Conservation (phyloP, 2,113 vertebrate genomes). For the Gasterosteus aculeatus region DNA sequence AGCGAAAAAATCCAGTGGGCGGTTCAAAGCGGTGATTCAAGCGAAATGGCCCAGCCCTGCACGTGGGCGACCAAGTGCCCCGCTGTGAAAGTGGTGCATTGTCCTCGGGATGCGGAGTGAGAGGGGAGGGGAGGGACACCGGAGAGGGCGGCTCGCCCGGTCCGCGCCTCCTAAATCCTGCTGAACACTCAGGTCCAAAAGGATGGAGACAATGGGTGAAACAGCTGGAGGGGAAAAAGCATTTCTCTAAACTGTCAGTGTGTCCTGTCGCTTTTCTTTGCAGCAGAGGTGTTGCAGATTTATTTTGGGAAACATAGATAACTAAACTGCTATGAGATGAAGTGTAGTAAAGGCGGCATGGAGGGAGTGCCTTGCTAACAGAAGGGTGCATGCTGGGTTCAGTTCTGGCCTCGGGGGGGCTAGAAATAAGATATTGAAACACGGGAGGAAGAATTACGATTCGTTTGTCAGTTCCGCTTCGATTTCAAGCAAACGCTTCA, state of each 20-base stretch:
- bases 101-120: slow-evolving; percentile 44
- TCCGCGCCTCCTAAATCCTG: slow-evolving; percentile 43
- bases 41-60: slow-evolving; percentile 62
- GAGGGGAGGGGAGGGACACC: slow-evolving; percentile 13
- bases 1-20: slow-evolving; percentile 73
- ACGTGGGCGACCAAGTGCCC: slow-evolving; percentile 66
- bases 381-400: neutral
- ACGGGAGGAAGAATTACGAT: neutral
- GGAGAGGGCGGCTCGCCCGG: slow-evolving; percentile 44
- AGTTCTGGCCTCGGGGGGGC: neutral
- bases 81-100: slow-evolving; percentile 70
- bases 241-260: neutral
- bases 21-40: slow-evolving; percentile 78
- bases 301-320: slow-evolving; percentile 37
- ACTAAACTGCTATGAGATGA: neutral
- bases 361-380: neutral
- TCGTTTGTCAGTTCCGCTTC: neutral
- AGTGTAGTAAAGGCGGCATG: neutral
- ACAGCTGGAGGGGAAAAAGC: too few relatives aligned
- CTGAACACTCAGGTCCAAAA: neutral
- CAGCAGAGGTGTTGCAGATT: slow-evolving; percentile 47
- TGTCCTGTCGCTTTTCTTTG: slow-evolving; percentile 15
- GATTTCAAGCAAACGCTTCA: slow-evolving; percentile 32
- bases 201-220: neutral
- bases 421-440: neutral